A percentile compares a stretch with the other conserved stretches of the same genome.
phyloP scores from a whole-genome alignment of 1,140 invertebrate species.

The Calosoma granatense region DNA sequence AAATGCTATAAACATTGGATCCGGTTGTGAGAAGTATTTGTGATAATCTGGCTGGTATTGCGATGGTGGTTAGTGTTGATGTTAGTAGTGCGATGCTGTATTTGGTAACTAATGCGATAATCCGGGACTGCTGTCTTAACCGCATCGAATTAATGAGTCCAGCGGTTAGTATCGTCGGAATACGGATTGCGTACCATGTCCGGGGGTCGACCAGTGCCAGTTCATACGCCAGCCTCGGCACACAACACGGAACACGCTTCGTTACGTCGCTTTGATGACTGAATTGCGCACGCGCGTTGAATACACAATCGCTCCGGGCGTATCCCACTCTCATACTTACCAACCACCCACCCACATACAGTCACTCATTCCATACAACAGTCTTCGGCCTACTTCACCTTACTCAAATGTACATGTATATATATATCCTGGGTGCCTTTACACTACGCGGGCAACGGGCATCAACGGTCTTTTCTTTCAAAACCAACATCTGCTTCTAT shows the following conservation, averaged over 20 bases:
- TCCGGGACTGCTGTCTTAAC: slow-evolving; percentile 18
- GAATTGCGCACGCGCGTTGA: slow-evolving; percentile 15
- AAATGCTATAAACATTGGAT: no score
- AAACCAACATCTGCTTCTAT: slow-evolving; percentile 1
- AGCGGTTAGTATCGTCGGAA: slow-evolving; percentile 13
- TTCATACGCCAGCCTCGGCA: neutral
- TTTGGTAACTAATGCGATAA: slow-evolving; percentile 7
- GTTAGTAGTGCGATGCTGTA: neutral
- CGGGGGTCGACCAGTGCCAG: neutral
- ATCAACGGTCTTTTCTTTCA: neutral
- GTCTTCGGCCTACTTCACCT: neutral
- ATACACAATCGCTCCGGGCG: slow-evolving; percentile 18
- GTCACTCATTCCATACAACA: neutral
- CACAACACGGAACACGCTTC: slow-evolving; percentile 15
- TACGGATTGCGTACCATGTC: neutral
- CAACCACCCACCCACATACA: neutral
- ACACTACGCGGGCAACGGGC: neutral
- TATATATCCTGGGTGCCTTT: neutral
- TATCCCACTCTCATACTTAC: neutral
- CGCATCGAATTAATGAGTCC: slow-evolving; percentile 20
- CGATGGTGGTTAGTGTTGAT: neutral
- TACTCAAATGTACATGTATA: neutral
- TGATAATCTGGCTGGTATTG: no score
- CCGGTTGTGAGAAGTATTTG: no score
- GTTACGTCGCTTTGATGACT: slow-evolving; percentile 21